Conservation (phyloP, 2,113 vertebrate species). For the Coptodon bakossiorum region DNA sequence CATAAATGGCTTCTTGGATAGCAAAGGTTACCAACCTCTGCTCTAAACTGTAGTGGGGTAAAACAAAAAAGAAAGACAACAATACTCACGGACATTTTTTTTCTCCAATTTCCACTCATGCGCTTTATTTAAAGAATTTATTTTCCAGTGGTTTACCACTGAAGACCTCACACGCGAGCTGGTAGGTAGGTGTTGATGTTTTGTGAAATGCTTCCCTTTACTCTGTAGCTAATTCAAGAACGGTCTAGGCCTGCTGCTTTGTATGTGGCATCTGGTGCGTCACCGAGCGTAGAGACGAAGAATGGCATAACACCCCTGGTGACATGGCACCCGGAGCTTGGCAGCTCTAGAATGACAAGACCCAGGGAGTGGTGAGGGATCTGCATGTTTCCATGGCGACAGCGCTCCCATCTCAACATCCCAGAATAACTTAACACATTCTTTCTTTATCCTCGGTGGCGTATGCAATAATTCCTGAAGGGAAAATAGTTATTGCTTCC, state of each 20-base stretch:
- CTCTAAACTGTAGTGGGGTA: not conserved
- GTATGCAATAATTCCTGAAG: conserved; percentile 37
- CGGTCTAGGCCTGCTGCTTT: not conserved
- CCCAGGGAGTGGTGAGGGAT: conserved; percentile 49
- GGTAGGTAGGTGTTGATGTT: not conserved
- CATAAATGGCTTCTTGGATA: not conserved
- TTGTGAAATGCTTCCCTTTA: not conserved
- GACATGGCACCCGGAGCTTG: conserved; percentile 37
- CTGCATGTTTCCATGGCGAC: conserved; percentile 59
- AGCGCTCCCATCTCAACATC: conserved; percentile 40
- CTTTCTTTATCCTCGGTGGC: conserved; percentile 25
- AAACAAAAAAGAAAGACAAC: not conserved
- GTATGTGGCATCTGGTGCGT: conserved; percentile 5
- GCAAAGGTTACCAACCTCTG: not conserved
- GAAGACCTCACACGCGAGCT: not conserved
- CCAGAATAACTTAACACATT: conserved; percentile 61
- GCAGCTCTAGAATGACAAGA: conserved; percentile 35
- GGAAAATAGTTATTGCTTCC: conserved; percentile 29
- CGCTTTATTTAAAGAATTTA: not conserved
- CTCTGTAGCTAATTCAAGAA: conserved; percentile 3
- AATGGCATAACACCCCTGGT: conserved; percentile 33
- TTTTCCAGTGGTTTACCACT: not conserved
- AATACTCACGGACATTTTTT: not conserved
- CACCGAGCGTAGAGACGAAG: conserved; percentile 1
- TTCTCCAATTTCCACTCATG: not conserved